These are phyloP conservation scores for Aphelenchoides bicaudatus DNA, from an alignment of 2,888 invertebrate species.

Conservation along the genomic window DNA sequence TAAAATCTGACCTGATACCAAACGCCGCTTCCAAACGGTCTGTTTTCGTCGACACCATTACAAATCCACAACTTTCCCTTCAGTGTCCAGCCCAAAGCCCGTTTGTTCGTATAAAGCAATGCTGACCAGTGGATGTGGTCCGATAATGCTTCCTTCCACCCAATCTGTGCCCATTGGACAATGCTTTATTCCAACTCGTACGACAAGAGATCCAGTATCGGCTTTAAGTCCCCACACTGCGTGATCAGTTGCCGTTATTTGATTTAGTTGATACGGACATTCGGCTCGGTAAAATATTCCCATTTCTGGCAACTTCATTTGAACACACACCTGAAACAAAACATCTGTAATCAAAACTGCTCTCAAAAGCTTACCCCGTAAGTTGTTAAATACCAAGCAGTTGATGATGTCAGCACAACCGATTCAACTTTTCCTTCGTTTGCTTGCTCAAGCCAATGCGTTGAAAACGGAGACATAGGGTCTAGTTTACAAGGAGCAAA, in stretches of 20 bases:
- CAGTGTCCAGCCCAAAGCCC: conserved; percentile 33
- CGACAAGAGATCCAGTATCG: conserved; percentile 32
- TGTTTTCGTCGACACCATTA: conserved; percentile 37
- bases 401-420: conserved; percentile 25
- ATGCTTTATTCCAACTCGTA: conserved; percentile 31
- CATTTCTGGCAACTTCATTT: conserved; percentile 41
- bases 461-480: conserved; percentile 22
- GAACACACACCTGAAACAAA: conserved; percentile 31
- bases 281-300: conserved; percentile 39
- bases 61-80: conserved; percentile 35
- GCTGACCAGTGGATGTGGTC: conserved; percentile 31
- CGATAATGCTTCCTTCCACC: conserved; percentile 32
- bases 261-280: conserved; percentile 26
- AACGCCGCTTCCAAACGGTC: conserved; percentile 35
- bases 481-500: conserved; percentile 27
- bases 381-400: conserved; percentile 40
- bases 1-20: conserved; percentile 35
- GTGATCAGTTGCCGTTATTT: conserved; percentile 37
- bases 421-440: conserved; percentile 30
- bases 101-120: conserved; percentile 32
- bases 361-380: conserved; percentile 25
- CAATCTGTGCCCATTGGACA: conserved; percentile 42
- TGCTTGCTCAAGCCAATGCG: conserved; percentile 32
- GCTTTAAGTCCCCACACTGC: conserved; percentile 38
- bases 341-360: conserved; percentile 10